Evolutionary conservation across 2,888 invertebrate species (phyloP), one percentile per base, ranked within the genome.

Genomic region (Amphiduros pacificus): DNA sequence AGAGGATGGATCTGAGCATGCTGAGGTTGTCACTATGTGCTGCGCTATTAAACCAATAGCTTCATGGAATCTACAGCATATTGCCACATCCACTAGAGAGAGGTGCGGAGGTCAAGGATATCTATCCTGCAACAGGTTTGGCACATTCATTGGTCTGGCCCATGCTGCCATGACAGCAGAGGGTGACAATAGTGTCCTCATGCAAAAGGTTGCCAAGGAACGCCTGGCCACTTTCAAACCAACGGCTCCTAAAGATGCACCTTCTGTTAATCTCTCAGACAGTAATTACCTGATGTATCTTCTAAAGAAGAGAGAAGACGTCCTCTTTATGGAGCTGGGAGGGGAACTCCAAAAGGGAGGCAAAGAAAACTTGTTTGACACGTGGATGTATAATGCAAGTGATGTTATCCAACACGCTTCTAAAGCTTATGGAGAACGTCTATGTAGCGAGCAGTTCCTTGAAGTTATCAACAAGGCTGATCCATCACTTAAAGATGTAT

Each of bases 121-220:
- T 60, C 67, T 73, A 14, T 58, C 71, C 26, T 67, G 68, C 52
- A 73, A 73, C 62, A 53, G 72, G 14, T 72, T 71, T 52, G 71
- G 72, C 36, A 66, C 63, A 17, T 71, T 66, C 51, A 56, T 73
- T 41, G 73, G 67, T n/a, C 52, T 66, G 44, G 65, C 72, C 5
- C 73, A 73, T 52, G 73, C 73, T 24, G 65, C 69, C 17, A 65
- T 73, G 63, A 73, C 72, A 4, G 73, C 73, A 32, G 73, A 73
- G 55, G 73, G 73, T 50, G 73, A 73, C 62, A 73, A 71, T 61
- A 62, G 67, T 49, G 73, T 73, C 6, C 64, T 73, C 27, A 72
- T 71, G 69, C 73, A 73, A 64, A 73, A 73, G 60, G 72, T 72
- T 5, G 69, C 71, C 49, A 73, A 73, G 60, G 73, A 73, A 40